A percentile compares a stretch with the other conserved stretches of the same genome.
These are phyloP conservation scores for Apamea monoglypha DNA, from an alignment of 2,888 invertebrate species.

Conservation along the genomic window DNA sequence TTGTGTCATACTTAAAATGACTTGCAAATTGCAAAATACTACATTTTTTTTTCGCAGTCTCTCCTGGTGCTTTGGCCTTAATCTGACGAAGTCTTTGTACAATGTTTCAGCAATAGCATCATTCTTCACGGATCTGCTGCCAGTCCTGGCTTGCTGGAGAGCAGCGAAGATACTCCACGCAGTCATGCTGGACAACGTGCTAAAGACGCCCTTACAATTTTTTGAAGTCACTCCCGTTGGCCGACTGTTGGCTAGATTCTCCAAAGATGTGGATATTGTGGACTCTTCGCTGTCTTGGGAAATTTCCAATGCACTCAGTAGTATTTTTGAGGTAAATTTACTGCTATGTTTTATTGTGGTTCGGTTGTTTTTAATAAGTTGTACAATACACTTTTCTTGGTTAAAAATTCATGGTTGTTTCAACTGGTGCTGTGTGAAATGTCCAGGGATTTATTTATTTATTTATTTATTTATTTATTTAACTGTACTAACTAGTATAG, in stretches of 20 bases:
- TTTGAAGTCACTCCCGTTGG: slow-evolving; percentile 95
- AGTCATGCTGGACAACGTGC: slow-evolving; percentile 90
- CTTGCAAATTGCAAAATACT: not conserved
- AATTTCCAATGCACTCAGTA: slow-evolving; percentile 92
- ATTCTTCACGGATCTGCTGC: slow-evolving; percentile 92
- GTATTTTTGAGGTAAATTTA: slow-evolving; percentile 92
- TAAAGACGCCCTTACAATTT: slow-evolving; percentile 93
- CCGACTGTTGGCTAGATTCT: slow-evolving; percentile 93
- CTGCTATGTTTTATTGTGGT: not conserved
- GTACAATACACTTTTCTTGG: no score
- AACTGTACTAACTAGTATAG: no score
- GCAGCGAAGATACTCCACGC: slow-evolving; percentile 92
- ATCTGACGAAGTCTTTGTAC: not conserved
- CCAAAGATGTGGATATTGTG: slow-evolving; percentile 93
- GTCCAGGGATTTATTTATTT: no score
- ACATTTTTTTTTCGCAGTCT: not conserved
- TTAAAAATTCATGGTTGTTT: no score
- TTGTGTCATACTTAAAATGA: not conserved
- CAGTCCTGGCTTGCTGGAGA: slow-evolving; percentile 92
- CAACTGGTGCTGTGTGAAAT: no score
- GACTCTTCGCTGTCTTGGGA: slow-evolving; percentile 92
- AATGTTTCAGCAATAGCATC: slow-evolving; percentile 92
- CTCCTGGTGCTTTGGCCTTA: not conserved
- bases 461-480: no score
- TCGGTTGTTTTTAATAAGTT: not conserved